A percentile compares a stretch with the other conserved stretches of the same genome.
Conservation (phyloP, 2,113 vertebrate genomes). For the Electrona antarctica region DNA sequence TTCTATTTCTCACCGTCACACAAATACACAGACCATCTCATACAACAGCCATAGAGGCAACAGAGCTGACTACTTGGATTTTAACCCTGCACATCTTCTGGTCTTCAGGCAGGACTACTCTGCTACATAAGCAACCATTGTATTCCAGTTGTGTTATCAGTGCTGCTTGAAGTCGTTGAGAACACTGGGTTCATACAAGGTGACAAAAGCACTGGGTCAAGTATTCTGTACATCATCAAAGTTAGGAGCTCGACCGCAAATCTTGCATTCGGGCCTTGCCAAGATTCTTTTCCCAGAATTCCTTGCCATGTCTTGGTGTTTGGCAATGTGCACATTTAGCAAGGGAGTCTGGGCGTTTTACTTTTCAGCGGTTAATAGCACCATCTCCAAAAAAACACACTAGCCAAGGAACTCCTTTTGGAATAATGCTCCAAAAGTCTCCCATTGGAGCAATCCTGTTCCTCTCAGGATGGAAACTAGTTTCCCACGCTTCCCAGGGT, state of each 20-base stretch:
- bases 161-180: conserved; percentile 7
- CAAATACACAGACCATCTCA: conserved; percentile 3
- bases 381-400: conserved; percentile 40
- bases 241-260: conserved; percentile 47
- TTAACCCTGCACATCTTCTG: too few relatives aligned
- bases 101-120: too few relatives aligned
- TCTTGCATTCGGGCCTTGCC: conserved; percentile 38
- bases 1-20: conserved; percentile 28
- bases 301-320: conserved; percentile 54
- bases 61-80: not conserved
- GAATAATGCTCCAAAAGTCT: conserved; percentile 50
- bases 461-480: conserved; percentile 47
- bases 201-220: conserved; percentile 38
- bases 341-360: conserved; percentile 49
- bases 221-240: conserved; percentile 49
- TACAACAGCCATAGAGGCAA: conserved; percentile 21
- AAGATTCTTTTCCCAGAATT: conserved; percentile 65
- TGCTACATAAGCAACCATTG: too few relatives aligned
- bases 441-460: conserved; percentile 53
- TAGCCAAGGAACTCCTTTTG: conserved; percentile 52
- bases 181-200: conserved; percentile 7
- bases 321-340: conserved; percentile 54
- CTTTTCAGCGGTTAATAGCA: conserved; percentile 64
- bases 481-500: conserved; percentile 54
- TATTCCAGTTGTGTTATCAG: not conserved